Evolutionary conservation across 2,888 invertebrate species (phyloP).

Genomic region (Apotomis capreana): DNA sequence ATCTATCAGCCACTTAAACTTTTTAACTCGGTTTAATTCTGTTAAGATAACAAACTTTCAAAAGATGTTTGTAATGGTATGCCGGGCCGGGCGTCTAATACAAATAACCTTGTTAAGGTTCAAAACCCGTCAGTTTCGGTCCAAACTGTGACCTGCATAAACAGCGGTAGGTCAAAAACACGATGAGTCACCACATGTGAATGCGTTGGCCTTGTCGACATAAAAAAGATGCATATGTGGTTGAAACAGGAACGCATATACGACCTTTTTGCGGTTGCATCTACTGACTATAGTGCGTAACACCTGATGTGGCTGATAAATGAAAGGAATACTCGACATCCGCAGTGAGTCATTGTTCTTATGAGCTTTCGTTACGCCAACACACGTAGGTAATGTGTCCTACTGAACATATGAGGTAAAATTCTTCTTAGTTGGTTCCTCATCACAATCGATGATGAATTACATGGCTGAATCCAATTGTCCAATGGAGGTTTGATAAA

Average conservation of each 20-base stretch:
- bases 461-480: no score
- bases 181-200: conserved; percentile 42
- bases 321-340: conserved; percentile 31
- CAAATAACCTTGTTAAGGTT: neutral
- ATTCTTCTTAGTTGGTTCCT: neutral
- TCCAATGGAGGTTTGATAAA: no score
- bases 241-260: conserved; percentile 1
- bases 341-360: conserved; percentile 41
- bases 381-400: conserved; percentile 18
- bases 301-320: conserved; percentile 36
- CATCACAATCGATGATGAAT: no score
- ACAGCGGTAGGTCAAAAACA: conserved; percentile 26
- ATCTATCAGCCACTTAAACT: no score
- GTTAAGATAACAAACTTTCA: neutral
- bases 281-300: conserved; percentile 33
- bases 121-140: conserved; percentile 23
- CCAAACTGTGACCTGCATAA: conserved; percentile 21
- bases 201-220: conserved; percentile 30
- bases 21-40: conserved; percentile 9
- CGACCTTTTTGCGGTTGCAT: conserved; percentile 2
- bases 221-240: conserved; percentile 13
- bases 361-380: conserved; percentile 30
- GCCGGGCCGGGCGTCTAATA: neutral
- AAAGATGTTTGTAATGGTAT: neutral
- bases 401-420: conserved; percentile 10